Evolutionary conservation across 2,113 vertebrate genomes (phyloP).

Genomic region (Apteryx owenii): DNA sequence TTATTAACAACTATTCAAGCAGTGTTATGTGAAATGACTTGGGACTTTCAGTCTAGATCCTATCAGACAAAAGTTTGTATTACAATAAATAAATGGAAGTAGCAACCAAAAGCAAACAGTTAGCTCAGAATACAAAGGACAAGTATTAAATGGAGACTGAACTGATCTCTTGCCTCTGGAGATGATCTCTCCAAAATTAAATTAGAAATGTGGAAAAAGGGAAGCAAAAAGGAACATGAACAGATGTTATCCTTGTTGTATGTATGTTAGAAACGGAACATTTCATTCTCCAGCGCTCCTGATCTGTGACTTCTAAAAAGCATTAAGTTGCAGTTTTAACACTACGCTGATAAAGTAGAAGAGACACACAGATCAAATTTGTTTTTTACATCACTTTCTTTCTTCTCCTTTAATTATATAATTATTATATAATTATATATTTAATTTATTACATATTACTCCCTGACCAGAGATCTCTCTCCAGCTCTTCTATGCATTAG

Average conservation of each 20-base stretch:
- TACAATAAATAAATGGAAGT: not conserved
- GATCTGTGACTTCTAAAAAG: not conserved
- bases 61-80: not conserved
- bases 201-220: not conserved
- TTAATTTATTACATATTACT: not conserved
- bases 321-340: not conserved
- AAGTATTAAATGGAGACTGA: not conserved
- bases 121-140: not conserved
- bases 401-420: not conserved
- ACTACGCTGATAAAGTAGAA: not conserved
- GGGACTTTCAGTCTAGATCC: not conserved
- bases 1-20: not conserved
- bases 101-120: not conserved
- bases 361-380: not conserved
- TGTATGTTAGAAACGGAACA: rapidly evolving
- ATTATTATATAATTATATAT: too few relatives aligned
- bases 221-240: not conserved
- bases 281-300: rapidly evolving
- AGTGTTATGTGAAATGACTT: not conserved
- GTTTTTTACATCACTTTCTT: not conserved
- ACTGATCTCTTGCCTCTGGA: not conserved
- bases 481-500: not conserved
- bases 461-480: not conserved
- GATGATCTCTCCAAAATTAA: not conserved
- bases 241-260: not conserved